Evolutionary conservation across 2,888 invertebrate genomes (phyloP).

Genomic region (Archips xylosteana): DNA sequence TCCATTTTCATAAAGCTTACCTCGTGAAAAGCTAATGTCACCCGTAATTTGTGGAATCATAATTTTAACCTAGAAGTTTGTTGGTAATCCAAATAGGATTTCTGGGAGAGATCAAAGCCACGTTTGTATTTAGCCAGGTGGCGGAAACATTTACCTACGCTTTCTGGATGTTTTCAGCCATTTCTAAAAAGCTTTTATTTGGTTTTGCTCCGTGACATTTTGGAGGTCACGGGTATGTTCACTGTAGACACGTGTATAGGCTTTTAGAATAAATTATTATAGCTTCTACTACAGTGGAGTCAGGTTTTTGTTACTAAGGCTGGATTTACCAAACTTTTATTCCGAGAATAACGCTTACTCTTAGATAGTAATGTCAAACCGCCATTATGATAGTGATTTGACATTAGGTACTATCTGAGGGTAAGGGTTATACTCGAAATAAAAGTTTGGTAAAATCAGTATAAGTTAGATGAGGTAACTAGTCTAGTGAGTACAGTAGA

Average conservation of each 20-base stretch:
- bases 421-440: no score
- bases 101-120: slow-evolving; percentile 25
- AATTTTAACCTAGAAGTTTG: slow-evolving; percentile 5
- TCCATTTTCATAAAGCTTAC: background rate
- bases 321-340: no score
- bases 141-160: slow-evolving; percentile 11
- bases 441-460: no score
- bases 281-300: background rate
- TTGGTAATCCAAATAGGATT: slow-evolving; percentile 4
- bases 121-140: slow-evolving; percentile 22
- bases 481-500: no score
- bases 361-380: no score
- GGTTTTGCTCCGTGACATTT: slow-evolving; percentile 4
- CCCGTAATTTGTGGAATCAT: slow-evolving; percentile 1
- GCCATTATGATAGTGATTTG: no score
- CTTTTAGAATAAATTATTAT: background rate
- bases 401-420: no score
- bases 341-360: no score
- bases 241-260: background rate
- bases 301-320: background rate
- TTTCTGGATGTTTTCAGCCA: background rate
- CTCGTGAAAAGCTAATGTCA: background rate
- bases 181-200: slow-evolving; percentile 17
- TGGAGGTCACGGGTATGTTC: background rate
- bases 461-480: no score